Conservation (phyloP, 2,888 invertebrate genomes). For the Drosophila cracens region DNA sequence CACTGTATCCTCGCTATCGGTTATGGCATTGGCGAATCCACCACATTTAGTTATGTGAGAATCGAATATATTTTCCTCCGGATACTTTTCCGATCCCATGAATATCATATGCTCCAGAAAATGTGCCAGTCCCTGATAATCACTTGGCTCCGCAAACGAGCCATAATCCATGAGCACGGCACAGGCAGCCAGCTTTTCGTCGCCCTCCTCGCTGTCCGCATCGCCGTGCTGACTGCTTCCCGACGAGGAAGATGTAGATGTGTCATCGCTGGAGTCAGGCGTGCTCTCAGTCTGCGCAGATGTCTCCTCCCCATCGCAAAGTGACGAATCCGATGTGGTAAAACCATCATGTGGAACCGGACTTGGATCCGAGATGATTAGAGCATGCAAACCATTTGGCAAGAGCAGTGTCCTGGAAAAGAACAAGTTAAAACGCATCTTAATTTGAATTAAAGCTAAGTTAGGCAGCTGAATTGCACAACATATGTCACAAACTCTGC, state of each 20-base stretch:
- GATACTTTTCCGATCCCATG: conserved; percentile 96
- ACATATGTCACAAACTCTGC: not conserved
- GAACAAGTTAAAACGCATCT: not conserved
- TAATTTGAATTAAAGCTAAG: not conserved
- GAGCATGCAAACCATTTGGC: conserved; percentile 90
- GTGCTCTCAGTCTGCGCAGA: conserved; percentile 67
- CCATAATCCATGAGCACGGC: conserved; percentile 91
- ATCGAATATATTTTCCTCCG: conserved; percentile 94
- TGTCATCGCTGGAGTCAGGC: conserved; percentile 36
- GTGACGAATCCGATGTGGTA: conserved; percentile 76
- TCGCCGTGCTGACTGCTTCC: conserved; percentile 24
- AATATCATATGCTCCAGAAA: conserved; percentile 96
- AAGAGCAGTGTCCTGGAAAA: conserved; percentile 87
- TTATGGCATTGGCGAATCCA: conserved; percentile 94
- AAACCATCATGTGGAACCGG: conserved; percentile 82
- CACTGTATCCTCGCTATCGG: conserved; percentile 93
- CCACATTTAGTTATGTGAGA: conserved; percentile 93
- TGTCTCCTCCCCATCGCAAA: conserved; percentile 65
- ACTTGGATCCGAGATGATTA: conserved; percentile 89
- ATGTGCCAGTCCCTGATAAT: conserved; percentile 93
- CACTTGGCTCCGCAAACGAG: conserved; percentile 91
- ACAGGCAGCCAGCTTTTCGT: conserved; percentile 88
- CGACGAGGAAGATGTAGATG: conserved; percentile 54
- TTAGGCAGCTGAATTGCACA: not conserved
- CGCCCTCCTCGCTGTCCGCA: conserved; percentile 70